Percentiles rank a stretch among this genome's conserved stretches.
Conservation (phyloP, 2,888 invertebrate species). For the Stramonita haemastoma region DNA sequence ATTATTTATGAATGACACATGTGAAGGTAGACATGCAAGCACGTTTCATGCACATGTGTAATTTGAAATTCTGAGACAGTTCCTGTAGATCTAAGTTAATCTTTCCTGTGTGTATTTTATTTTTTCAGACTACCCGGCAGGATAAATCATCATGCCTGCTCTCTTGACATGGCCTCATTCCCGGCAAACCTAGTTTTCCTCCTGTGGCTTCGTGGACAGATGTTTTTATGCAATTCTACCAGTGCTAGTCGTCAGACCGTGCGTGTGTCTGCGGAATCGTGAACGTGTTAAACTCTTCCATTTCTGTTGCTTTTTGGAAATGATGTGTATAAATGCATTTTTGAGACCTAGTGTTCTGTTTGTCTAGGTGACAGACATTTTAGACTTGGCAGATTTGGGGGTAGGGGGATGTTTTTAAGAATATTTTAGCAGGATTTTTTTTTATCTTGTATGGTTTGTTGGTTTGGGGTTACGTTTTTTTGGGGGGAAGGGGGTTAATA, state of each 20-base stretch:
- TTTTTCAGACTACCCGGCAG: constrained; percentile 24
- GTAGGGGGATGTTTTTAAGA: too few species aligned
- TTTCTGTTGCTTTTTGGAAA: not conserved
- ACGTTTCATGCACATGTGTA: too few species aligned
- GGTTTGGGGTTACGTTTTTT: too few species aligned
- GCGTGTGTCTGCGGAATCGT: not conserved
- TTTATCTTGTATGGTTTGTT: too few species aligned
- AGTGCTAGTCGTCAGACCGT: not conserved
- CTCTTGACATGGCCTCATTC: not conserved
- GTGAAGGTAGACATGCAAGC: too few species aligned
- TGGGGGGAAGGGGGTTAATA: too few species aligned
- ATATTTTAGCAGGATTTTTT: too few species aligned
- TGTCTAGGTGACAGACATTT: too few species aligned
- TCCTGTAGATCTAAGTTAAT: too few species aligned
- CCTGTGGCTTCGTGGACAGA: not conserved
- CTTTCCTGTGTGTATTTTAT: not conserved
- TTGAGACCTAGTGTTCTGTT: not conserved
- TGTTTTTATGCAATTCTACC: not conserved
- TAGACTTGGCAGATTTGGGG: too few species aligned
- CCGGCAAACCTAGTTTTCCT: not conserved
- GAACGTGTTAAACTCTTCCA: constrained; percentile 2
- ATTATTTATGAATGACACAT: too few species aligned
- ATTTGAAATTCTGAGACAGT: too few species aligned
- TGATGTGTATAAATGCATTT: not conserved
- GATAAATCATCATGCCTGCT: constrained; percentile 26